Base-by-base conservation (phyloP, 1,140 invertebrate genomes). In the Lordiphosa collinella region DNA sequence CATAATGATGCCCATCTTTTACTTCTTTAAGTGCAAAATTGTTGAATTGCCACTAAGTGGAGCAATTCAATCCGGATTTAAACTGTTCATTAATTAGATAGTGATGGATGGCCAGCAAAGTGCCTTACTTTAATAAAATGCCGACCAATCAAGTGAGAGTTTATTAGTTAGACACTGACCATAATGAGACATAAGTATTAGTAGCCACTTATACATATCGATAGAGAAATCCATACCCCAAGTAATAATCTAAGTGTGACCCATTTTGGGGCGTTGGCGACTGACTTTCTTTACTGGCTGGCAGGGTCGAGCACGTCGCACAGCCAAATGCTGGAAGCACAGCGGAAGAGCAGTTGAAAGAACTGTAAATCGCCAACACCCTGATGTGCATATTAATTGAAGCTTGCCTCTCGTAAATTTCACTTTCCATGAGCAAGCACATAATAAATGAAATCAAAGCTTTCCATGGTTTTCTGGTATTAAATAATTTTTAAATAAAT, bases 21-120 rank as follows among this genome's bases (percentile, higher is more conserved):
- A 29, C 32, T 48, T 48, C 13, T 54, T 40, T 34, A 29, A 53
- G 49, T 31, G 55, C 54, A 68, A 61, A 64, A 58, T 60, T 48
- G 47, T 41, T 29, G 49, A 76, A 71, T 36, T 57, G 72, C 47
- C 35, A n/a, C 41, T 65, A 84, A 84, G 72, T 84, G 78, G 78
- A 78, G 66, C 78, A 73, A 80, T 82, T 84, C 46, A 46, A 84
- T 63, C 78, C 78, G 78, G 78, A 84, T 56, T 84, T 54, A 48
- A 72, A 63, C 43, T 54, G 51, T 59, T 56, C 46, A 51, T 36
- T 54, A 53, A 57, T 22, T 22, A 52, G 34, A 36, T 54, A 37
- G 22, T 44, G 34, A 43, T 57, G 36, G 31, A 38, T 57, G 31
- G 38, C 3, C 57, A 34, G 62, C 35, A 54, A 60, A 68, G 37